A percentile compares a stretch with the other conserved stretches of the same genome.
phyloP scores from a whole-genome alignment of 2,888 invertebrate genomes.

The Drosophila kanekoi region DNA sequence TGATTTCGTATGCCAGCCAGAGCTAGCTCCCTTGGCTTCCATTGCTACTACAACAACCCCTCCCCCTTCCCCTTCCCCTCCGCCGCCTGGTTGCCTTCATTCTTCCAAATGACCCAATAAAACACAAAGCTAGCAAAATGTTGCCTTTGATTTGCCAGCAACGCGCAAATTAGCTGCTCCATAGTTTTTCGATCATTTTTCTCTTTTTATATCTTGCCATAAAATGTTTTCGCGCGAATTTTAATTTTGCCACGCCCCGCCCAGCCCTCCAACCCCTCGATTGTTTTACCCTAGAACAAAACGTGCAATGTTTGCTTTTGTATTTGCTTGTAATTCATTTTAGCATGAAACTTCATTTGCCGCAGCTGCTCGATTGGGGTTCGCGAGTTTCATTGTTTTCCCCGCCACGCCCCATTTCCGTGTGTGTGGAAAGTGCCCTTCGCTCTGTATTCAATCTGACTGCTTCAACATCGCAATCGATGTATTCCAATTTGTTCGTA shows the following conservation, averaged over 20 bases:
- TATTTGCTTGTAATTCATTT: conserved; percentile 73
- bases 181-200: conserved; percentile 48
- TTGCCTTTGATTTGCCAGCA: conserved; percentile 73
- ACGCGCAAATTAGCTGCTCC: conserved; percentile 70
- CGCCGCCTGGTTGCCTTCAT: neutral
- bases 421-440: conserved; percentile 40
- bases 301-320: conserved; percentile 62
- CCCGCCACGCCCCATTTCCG: neutral
- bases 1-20: conserved; percentile 70
- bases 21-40: neutral
- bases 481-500: conserved; percentile 60
- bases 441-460: conserved; percentile 45
- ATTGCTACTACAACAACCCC: neutral
- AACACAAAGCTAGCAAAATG: conserved; percentile 65
- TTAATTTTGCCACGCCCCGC: conserved; percentile 59
- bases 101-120: conserved; percentile 58
- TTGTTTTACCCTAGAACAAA: conserved; percentile 45
- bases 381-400: conserved; percentile 24
- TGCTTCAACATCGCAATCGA: conserved; percentile 66
- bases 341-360: conserved; percentile 67
- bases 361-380: conserved; percentile 23
- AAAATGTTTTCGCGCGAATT: conserved; percentile 69
- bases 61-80: neutral
- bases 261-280: neutral
- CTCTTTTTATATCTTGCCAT: conserved; percentile 65